Percentiles rank a stretch among this genome's conserved stretches.
phyloP scores from a whole-genome alignment of 2,797 vertebrate genomes.

The Enteromius mattozi region DNA sequence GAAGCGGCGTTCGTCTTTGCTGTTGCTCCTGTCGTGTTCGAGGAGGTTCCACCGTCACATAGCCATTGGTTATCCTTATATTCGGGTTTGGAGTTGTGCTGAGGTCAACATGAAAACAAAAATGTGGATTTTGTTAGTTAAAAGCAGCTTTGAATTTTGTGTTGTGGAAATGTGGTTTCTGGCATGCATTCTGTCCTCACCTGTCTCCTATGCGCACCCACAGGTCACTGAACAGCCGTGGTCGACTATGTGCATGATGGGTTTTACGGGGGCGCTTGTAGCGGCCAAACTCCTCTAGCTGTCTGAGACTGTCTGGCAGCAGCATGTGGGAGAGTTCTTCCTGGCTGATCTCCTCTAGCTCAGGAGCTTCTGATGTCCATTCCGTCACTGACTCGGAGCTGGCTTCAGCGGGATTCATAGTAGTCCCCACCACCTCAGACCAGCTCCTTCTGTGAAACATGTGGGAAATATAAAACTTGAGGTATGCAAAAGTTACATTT shows the following conservation, averaged over 20 bases:
- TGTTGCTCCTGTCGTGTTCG: constrained; percentile 83
- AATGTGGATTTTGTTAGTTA: constrained; percentile 16
- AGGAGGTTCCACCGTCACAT: constrained; percentile 85
- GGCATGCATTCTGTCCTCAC: constrained; percentile 70
- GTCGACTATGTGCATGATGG: constrained; percentile 83
- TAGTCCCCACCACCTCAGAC: constrained; percentile 60
- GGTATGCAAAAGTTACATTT: neutral
- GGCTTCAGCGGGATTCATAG: constrained; percentile 58
- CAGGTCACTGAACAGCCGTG: constrained; percentile 94
- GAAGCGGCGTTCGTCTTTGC: constrained; percentile 64
- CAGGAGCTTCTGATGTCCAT: constrained; percentile 71
- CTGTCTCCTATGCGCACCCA: constrained; percentile 96
- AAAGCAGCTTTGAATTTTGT: constrained; percentile 12
- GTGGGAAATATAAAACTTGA: neutral
- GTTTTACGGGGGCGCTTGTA: constrained; percentile 90
- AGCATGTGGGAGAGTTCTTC: constrained; percentile 87
- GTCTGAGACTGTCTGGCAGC: constrained; percentile 94
- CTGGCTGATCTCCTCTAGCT: constrained; percentile 72
- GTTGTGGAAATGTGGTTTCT: constrained; percentile 23
- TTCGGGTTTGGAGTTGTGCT: constrained; percentile 86
- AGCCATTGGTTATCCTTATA: constrained; percentile 85
- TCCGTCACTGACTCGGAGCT: constrained; percentile 52
- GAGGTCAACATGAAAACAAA: neutral
- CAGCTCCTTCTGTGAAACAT: constrained; percentile 58
- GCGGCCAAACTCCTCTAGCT: constrained; percentile 94